Evolutionary conservation across 2,888 invertebrate genomes (phyloP), one percentile per base, ranked within the genome.

Genomic region (Drosophila pseudotalamancana): DNA sequence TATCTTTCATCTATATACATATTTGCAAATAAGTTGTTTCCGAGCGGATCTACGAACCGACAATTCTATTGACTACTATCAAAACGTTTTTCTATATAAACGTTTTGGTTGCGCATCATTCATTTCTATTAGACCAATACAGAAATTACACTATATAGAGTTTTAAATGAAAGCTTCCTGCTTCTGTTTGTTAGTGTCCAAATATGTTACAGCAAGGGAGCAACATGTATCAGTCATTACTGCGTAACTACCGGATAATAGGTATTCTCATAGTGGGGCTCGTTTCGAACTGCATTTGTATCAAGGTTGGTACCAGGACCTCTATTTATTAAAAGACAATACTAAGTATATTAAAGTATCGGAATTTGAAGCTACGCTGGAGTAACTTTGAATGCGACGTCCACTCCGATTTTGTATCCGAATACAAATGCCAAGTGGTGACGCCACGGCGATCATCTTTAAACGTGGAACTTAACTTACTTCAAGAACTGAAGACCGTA

Each of bases 141-240:
- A 3, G 16, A 4, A 16, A 34, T 34, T 48, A 25, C 6, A 6
- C 25, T 3, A 9, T 4, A 29, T 3, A 19, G 8, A n/a, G 0
- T 3, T 1, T 34, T 34, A 12, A 25, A 4, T 1, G n/a, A 23
- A n/a, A n/a, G n/a, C n/a, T n/a, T n/a, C n/a, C n/a, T n/a, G 2
- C 8, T 48, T 4, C 40, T 16, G 0, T 16, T 29, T 12, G 3
- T 21, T 19, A 18, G 1, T 27, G 3, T 4, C 3, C 29, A n/a
- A n/a, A n/a, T n/a, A 45, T 6, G 29, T 31, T 6, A 32, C 1
- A 32, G 14, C 11, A 6, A 23, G 21, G 1, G 18, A 29, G 3
- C 46, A 46, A n/a, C 46, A 46, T 46, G 46, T 32, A 8, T 23
- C 34, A 18, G 9, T 14, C 34, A 35, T 18, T 35, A 16, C 8